Base-by-base conservation (phyloP, 2,113 vertebrate species). In the Oreochromis aureus region DNA sequence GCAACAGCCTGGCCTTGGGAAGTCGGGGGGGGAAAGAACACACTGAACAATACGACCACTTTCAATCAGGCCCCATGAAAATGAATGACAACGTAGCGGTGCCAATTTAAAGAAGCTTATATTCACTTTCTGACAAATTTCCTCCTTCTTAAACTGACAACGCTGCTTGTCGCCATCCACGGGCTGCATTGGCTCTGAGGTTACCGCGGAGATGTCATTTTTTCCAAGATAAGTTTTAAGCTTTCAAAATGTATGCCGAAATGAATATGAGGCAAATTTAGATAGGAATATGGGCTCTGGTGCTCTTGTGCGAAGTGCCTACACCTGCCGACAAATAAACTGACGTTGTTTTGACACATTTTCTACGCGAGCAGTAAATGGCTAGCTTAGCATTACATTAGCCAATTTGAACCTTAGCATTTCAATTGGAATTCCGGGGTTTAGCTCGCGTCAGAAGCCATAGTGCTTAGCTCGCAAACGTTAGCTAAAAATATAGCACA, bases 381-480 rank as follows among this genome's bases (percentile, higher is more conserved):
- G 87, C 61, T 87, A 90, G 69, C 78, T 41, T 92, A 93, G 91
- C 90, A 39, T 58, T 32, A 54, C 44, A 58, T 90, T 85, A 84
- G 92, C 89, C 39, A 71, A 58, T 55, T 13, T 58, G 51, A 86
- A 76, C 63, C 34, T 24, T 81, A 82, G 83, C 91, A 59, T 82
- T 66, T 82, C 2, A 71, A 18, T 46, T 30, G 7, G 19, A 58
- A 56, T 27, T 80, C 61, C 55, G 12, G 22, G 13, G 32, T 41
- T 84, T 51, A 55, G 12, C 16, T 83, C 6, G 2, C 19, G 10
- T 18, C 10, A 2, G 7, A 30, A 46, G 12, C 32, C 61, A 32
- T 15, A 15, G 24, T 12, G 1, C 2, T 30, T 36, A 44, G 7
- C 18, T 30, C 1, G 2, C 2, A 4, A 7, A 2, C 4, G 5